These are phyloP conservation scores for Thalassarche chlororhynchos DNA, from an alignment of 2,113 vertebrate species.

Conservation along the genomic window DNA sequence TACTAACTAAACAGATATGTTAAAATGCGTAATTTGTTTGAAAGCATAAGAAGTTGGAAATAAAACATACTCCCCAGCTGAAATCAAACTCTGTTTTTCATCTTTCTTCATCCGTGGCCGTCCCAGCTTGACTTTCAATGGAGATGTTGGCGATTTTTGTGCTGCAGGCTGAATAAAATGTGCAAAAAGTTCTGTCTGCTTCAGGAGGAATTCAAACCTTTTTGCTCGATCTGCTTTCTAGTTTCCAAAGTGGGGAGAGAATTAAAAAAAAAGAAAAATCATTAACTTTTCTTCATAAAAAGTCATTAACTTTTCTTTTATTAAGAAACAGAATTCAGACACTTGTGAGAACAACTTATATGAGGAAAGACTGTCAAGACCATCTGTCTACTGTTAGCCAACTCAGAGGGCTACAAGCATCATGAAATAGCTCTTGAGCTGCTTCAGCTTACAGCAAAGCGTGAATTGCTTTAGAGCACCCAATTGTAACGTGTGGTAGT, in stretches of 20 bases:
- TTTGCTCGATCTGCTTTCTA: constrained; percentile 89
- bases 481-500: accelerated
- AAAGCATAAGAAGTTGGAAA: not conserved
- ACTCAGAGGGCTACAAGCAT: not conserved
- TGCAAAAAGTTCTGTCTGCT: constrained; percentile 91
- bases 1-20: not conserved
- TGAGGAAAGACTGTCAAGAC: not conserved
- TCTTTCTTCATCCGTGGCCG: constrained; percentile 84
- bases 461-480: not conserved
- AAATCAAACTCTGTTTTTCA: constrained; percentile 87
- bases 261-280: not conserved
- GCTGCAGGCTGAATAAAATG: constrained; percentile 91
- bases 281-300: not conserved
- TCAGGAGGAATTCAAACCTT: constrained; percentile 89
- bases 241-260: constrained; percentile 20
- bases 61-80: constrained; percentile 85
- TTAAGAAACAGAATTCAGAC: not conserved
- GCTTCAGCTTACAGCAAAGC: not conserved
- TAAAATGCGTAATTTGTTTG: not conserved
- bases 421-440: not conserved
- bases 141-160: constrained; percentile 88
- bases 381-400: not conserved
- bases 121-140: constrained; percentile 85
- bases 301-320: not conserved
- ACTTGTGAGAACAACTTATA: not conserved